Percentiles rank a stretch among this genome's conserved stretches.
Conservation (phyloP, 1,140 invertebrate genomes). For the Kradibia gibbosae region DNA sequence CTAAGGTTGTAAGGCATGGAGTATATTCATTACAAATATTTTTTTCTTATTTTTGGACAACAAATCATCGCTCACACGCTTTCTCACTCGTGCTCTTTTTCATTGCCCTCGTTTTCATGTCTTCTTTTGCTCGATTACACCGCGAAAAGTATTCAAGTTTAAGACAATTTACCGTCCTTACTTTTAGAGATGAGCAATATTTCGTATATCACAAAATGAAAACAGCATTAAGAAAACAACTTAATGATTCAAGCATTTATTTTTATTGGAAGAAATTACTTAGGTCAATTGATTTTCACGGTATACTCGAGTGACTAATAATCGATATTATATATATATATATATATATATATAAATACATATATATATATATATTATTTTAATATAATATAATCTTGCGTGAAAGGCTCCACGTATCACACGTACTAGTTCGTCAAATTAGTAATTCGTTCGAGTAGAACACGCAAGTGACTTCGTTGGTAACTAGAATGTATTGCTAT, state of each 20-base stretch:
- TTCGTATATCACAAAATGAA: constrained; percentile 24
- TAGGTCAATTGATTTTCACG: constrained; percentile 23
- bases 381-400: constrained; percentile 37
- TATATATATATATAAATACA: too few species aligned
- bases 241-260: not conserved
- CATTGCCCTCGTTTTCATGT: constrained; percentile 13
- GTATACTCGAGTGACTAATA: constrained; percentile 32
- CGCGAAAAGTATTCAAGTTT: not conserved
- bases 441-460: constrained; percentile 44
- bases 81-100: constrained; percentile 40
- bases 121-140: constrained; percentile 5
- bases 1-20: constrained; percentile 72
- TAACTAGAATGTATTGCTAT: constrained; percentile 52
- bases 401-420: constrained; percentile 32
- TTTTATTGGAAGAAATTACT: not conserved
- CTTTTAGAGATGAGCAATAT: not conserved
- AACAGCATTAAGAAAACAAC: constrained; percentile 8
- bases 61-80: constrained; percentile 37
- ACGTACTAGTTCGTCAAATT: constrained; percentile 24
- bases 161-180: not conserved
- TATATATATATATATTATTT: constrained; percentile 3
- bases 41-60: constrained; percentile 21
- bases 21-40: constrained; percentile 65
- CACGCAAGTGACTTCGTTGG: constrained; percentile 49
- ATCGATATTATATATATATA: constrained; percentile 17